These are phyloP conservation scores for Tapirus terrestris DNA, from an alignment of 2,113 vertebrate species.

Conservation along the genomic window DNA sequence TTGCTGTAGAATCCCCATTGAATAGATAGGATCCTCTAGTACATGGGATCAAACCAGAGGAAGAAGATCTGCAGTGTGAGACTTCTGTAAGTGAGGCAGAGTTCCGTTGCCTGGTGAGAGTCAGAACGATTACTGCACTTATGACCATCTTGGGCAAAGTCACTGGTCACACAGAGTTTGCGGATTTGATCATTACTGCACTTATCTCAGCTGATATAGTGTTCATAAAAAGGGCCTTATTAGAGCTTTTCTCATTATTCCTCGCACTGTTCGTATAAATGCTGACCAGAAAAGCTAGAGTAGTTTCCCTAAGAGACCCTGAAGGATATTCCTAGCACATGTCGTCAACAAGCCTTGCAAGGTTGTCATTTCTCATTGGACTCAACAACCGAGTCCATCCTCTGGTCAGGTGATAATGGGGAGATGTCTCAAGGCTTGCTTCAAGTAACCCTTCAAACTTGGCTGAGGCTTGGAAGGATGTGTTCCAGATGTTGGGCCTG, in stretches of 20 bases:
- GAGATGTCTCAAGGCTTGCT: neutral
- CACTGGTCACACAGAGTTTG: neutral
- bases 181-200: neutral
- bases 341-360: fast-evolving
- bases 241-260: neutral
- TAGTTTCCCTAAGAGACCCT: neutral
- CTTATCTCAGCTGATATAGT: neutral
- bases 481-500: neutral
- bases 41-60: neutral
- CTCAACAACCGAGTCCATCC: neutral
- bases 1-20: neutral
- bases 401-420: neutral
- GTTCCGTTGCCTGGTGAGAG: fast-evolving
- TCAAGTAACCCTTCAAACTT: neutral
- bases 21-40: neutral
- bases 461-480: neutral
- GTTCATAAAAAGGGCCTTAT: neutral
- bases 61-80: neutral
- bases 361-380: neutral
- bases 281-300: neutral
- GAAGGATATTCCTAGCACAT: neutral
- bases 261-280: neutral
- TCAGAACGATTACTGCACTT: neutral
- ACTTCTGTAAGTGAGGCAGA: neutral
- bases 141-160: neutral